Conservation (phyloP, 2,113 vertebrate genomes). For the Sinocyclocheilus maitianheensis region DNA sequence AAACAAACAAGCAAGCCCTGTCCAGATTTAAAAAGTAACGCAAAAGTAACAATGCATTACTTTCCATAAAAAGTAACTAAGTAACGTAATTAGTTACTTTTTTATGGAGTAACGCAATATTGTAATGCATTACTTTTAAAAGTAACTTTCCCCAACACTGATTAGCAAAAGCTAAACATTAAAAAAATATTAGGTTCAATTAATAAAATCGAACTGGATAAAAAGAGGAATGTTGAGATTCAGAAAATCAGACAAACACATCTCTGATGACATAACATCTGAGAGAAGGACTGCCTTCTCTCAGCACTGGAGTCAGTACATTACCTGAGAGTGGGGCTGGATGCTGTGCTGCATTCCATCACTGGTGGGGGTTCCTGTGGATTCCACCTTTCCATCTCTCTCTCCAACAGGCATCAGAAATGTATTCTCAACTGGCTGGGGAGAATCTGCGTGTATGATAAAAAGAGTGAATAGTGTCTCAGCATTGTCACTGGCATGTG, state of each 20-base stretch:
- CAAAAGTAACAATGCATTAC: too few relatives aligned
- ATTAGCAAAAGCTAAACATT: too few relatives aligned
- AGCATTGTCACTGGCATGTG: not conserved
- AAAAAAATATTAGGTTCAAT: too few relatives aligned
- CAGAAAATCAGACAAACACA: not conserved
- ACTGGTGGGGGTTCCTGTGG: not conserved
- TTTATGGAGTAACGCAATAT: too few relatives aligned
- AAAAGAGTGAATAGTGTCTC: not conserved
- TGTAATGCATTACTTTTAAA: too few relatives aligned
- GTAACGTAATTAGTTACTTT: too few relatives aligned
- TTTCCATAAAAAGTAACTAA: too few relatives aligned
- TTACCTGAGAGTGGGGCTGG: conserved; percentile 33
- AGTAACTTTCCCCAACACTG: too few relatives aligned
- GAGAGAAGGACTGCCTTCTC: not conserved
- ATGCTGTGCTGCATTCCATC: not conserved
- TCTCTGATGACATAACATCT: not conserved
- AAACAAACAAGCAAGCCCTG: too few relatives aligned
- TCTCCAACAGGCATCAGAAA: not conserved
- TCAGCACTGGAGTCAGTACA: not conserved
- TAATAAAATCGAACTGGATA: too few relatives aligned
- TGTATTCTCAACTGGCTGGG: not conserved
- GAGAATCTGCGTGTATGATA: conserved; percentile 20
- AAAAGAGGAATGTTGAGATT: not conserved
- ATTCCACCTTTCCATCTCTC: not conserved
- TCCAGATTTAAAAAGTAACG: too few relatives aligned